These are phyloP conservation scores for Butorides virescens DNA, from an alignment of 2,113 vertebrate species.

Conservation along the genomic window DNA sequence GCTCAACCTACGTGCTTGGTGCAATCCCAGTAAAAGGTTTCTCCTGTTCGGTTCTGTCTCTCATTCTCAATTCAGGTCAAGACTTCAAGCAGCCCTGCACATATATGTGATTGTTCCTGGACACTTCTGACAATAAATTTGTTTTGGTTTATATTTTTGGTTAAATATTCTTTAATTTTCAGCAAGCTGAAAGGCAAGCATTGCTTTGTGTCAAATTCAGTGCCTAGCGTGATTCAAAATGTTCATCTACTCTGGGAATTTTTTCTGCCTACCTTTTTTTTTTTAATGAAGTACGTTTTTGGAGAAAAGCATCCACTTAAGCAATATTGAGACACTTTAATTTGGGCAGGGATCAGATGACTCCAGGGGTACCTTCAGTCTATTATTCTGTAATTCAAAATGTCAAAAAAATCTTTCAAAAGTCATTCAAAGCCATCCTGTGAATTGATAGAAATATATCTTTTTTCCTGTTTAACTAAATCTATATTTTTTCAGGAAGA, in stretches of 20 bases:
- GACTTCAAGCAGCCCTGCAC: background rate
- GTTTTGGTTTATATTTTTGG: accelerated
- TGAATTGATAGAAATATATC: constrained; percentile 38
- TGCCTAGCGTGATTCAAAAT: background rate
- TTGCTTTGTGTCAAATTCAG: background rate
- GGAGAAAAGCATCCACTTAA: constrained; percentile 27
- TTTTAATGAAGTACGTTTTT: background rate
- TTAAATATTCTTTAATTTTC: background rate
- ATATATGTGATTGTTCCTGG: background rate
- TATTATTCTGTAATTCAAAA: constrained; percentile 36
- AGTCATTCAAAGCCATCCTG: background rate
- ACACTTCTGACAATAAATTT: background rate
- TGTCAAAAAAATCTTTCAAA: constrained; percentile 26
- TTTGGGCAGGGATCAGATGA: constrained; percentile 39
- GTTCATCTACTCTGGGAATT: background rate
- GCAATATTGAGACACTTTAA: constrained; percentile 50
- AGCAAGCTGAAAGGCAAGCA: background rate
- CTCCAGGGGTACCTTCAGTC: constrained; percentile 15
- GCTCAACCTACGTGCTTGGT: background rate
- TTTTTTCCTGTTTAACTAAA: background rate
- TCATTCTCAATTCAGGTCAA: background rate
- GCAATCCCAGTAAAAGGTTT: background rate
- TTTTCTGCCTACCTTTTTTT: background rate
- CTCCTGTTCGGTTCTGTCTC: background rate
- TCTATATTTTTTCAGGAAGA: constrained; percentile 14